phyloP scores from a whole-genome alignment of 2,113 vertebrate genomes.

The Antennarius striatus region DNA sequence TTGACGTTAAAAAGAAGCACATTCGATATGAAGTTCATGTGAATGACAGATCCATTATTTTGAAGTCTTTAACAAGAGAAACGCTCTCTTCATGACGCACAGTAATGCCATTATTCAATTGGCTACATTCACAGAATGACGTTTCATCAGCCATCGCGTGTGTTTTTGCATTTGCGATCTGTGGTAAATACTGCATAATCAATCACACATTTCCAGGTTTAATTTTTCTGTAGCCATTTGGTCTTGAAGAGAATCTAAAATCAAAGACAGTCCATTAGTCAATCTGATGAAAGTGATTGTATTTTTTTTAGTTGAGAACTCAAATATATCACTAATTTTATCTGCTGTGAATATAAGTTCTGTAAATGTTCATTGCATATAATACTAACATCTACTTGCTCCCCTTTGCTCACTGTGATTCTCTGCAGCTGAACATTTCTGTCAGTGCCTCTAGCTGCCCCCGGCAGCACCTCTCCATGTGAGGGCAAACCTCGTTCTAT shows the following conservation, averaged over 20 bases:
- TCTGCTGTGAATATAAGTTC: not conserved
- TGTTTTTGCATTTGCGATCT: too few relatives aligned
- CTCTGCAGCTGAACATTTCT: not conserved
- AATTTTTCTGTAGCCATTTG: not conserved
- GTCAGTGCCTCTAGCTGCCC: not conserved
- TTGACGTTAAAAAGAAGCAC: too few relatives aligned
- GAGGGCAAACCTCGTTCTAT: constrained; percentile 6
- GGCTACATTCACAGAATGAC: too few relatives aligned
- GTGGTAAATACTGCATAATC: not conserved
- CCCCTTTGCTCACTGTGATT: not conserved
- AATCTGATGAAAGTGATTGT: not conserved
- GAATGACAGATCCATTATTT: not conserved
- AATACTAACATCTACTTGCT: not conserved
- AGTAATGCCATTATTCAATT: not conserved
- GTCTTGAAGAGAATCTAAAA: not conserved
- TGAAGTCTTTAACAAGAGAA: not conserved
- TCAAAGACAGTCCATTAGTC: too few relatives aligned
- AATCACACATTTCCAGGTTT: not conserved
- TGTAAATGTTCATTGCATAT: too few relatives aligned
- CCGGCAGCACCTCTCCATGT: constrained; percentile 1
- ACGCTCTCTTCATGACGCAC: too few relatives aligned
- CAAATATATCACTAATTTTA: not conserved
- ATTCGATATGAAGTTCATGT: too few relatives aligned
- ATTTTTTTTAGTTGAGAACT: not conserved
- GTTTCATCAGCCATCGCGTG: too few relatives aligned